Evolutionary conservation across 2,113 vertebrate genomes (phyloP).

Genomic region (Sula dactylatra): DNA sequence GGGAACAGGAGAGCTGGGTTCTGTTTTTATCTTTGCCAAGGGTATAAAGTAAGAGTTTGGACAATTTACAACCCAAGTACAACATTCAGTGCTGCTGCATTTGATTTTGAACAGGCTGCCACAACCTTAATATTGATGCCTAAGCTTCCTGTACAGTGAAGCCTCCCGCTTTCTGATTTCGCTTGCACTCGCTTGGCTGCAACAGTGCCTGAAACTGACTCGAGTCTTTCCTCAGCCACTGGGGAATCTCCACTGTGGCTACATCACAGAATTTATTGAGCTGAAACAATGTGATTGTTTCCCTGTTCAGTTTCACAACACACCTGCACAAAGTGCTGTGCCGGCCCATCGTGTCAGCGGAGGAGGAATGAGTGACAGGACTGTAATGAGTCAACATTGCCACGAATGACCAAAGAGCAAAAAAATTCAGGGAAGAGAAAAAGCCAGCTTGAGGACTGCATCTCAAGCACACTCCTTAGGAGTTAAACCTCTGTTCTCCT

Average conservation of each 20-base stretch:
- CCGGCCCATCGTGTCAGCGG: neutral
- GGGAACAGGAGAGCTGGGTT: neutral
- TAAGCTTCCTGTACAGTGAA: neutral
- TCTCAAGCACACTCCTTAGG: neutral
- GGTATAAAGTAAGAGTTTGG: neutral
- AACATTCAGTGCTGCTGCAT: neutral
- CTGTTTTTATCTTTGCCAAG: neutral
- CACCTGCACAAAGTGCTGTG: neutral
- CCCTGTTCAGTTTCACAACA: neutral
- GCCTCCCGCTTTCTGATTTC: neutral
- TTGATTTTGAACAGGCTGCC: neutral
- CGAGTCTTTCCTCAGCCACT: neutral
- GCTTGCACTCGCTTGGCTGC: neutral
- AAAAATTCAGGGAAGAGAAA: neutral
- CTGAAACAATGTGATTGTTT: neutral
- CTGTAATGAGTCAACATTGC: neutral
- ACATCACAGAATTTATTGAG: neutral
- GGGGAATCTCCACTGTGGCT: neutral
- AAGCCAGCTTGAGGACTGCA: neutral
- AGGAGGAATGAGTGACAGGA: neutral
- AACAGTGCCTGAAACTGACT: neutral
- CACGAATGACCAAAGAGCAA: neutral
- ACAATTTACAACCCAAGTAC: neutral
- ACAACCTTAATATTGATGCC: neutral
- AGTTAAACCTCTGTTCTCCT: neutral